These are phyloP conservation scores for Caenorhabditis sp. DNA, from an alignment of 2,888 invertebrate genomes.

Conservation along the genomic window DNA sequence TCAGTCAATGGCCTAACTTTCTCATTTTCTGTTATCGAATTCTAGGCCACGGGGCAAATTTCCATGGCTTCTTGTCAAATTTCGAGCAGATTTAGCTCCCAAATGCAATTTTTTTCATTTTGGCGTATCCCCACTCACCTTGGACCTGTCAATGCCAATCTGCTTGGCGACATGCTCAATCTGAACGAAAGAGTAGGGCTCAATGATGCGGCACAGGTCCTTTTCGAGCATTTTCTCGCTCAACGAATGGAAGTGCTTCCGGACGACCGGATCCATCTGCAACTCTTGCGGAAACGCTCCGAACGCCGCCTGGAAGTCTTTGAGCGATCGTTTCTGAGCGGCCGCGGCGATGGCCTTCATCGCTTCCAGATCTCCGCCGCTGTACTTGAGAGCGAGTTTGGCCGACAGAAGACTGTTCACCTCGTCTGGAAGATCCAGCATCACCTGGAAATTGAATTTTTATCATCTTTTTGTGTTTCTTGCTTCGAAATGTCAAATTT, in stretches of 20 bases:
- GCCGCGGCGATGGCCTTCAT: constrained; percentile 98
- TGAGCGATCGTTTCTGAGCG: constrained; percentile 95
- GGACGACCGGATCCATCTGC: constrained; percentile 93
- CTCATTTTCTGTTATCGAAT: no score
- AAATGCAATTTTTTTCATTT: constrained; percentile 16
- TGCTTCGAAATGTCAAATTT: no score
- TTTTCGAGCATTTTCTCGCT: constrained; percentile 99
- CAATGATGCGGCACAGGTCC: constrained; percentile 92
- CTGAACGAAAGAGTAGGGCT: constrained; percentile 97
- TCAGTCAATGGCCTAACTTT: no score
- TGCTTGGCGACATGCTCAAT: constrained; percentile 79
- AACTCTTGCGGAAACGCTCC: constrained; percentile 76
- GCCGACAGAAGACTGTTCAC: constrained; percentile 89
- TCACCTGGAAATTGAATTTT: constrained; percentile 71
- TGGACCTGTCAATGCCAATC: constrained; percentile 83
- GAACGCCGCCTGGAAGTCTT: constrained; percentile 91
- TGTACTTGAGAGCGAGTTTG: constrained; percentile 96
- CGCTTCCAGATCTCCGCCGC: constrained; percentile 92
- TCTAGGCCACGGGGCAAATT: neutral
- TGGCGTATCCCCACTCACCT: constrained; percentile 50
- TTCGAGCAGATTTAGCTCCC: neutral
- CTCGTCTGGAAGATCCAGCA: constrained; percentile 81
- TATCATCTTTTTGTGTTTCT: no score
- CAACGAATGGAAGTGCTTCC: constrained; percentile 95
- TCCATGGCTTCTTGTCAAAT: neutral